Evolutionary conservation across 2,888 invertebrate genomes (phyloP), one percentile per base, ranked within the genome.

Genomic region (Junonia oenone): DNA sequence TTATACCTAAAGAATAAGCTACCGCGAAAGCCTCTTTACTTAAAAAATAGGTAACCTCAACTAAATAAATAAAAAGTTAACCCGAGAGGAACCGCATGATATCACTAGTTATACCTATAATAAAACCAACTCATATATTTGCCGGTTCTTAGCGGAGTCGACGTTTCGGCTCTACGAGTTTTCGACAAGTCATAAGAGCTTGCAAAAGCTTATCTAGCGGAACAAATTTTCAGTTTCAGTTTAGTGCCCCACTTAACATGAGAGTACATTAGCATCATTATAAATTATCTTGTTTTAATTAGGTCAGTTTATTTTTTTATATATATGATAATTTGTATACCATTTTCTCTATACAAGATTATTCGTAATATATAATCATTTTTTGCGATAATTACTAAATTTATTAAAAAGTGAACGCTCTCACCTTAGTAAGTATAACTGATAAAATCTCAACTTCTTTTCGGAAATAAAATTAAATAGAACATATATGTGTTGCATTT

Each of bases 101-200:
- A 15, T 17, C 15, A 19, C 11, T 17, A 6, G 11, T 40, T 40
- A n/a, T n/a, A n/a, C n/a, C 8, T 11, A 19, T n/a, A 40, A n/a
- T 40, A 17, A 40, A 43, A 26, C 22, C n/a, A 6, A 43, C 6
- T 43, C 26, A 43, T 43, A 43, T 26, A 14, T 43, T 43, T 14
- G 22, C 26, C 22, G 13, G 43, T 43, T 43, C 43, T 43, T 43
- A 43, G 26, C 22, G 43, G n/a, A 26, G 43, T 43, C 43, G 43
- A 43, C 43, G 43, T 43, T 43, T 43, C 43, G 13, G 13, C 13
- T 26, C 17, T 45, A 33, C 13, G 27, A 52, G 35, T 37, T 35
- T 17, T 27, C 35, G 35, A 45, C 27, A 51, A 51, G 17, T 51
- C 26, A 37, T 45, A 43, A 43, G 43, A 43, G 51, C 51, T 51